These are phyloP conservation scores for Altica lythri DNA, from an alignment of 2,888 invertebrate genomes.

Conservation along the genomic window DNA sequence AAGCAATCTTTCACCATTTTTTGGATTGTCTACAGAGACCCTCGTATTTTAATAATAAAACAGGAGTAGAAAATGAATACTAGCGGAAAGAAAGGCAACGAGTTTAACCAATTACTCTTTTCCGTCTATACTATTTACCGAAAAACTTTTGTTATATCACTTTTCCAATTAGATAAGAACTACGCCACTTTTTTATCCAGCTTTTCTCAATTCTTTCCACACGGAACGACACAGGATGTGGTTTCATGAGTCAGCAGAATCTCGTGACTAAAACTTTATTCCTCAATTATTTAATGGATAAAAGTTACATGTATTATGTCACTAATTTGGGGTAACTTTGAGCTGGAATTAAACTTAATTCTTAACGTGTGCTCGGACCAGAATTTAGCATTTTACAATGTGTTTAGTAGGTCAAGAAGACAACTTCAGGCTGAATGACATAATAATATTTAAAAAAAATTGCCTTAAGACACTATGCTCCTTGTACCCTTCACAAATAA, in stretches of 20 bases:
- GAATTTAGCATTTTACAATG: too few species aligned
- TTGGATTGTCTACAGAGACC: too few species aligned
- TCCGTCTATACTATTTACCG: slow-evolving; percentile 33
- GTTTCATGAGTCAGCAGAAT: slow-evolving; percentile 23
- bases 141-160: slow-evolving; percentile 31
- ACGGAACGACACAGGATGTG: slow-evolving; percentile 19
- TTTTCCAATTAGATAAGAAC: slow-evolving; percentile 26
- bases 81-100: slow-evolving; percentile 40
- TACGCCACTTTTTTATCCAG: slow-evolving; percentile 18
- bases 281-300: slow-evolving; percentile 28
- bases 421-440: background rate
- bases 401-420: too few species aligned
- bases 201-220: slow-evolving; percentile 24
- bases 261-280: slow-evolving; percentile 26
- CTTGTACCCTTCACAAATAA: too few species aligned
- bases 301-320: slow-evolving; percentile 17
- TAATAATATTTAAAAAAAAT: too few species aligned
- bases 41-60: slow-evolving; percentile 42
- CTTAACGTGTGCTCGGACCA: slow-evolving; percentile 2
- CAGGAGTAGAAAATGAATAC: slow-evolving; percentile 51
- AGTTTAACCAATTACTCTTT: slow-evolving; percentile 48
- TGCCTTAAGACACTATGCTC: too few species aligned
- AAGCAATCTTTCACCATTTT: too few species aligned
- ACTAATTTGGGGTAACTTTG: slow-evolving; percentile 16
- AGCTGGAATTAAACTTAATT: slow-evolving; percentile 4